These are phyloP conservation scores for Ophiodon elongatus DNA, from an alignment of 2,113 vertebrate species.

Conservation along the genomic window DNA sequence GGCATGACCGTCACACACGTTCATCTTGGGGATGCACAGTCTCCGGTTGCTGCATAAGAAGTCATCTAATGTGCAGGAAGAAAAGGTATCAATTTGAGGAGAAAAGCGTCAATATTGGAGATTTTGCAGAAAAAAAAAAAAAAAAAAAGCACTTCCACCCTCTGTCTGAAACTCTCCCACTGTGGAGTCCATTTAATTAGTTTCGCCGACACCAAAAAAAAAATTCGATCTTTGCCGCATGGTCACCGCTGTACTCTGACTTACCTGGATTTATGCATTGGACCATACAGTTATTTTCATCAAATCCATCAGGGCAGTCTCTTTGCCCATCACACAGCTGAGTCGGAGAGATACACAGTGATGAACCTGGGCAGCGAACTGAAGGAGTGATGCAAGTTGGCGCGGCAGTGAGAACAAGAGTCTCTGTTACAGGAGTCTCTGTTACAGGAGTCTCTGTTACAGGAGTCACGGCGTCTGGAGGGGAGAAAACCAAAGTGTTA, in stretches of 20 bases:
- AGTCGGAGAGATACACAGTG: slow-evolving; percentile 81
- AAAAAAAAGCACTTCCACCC: no score
- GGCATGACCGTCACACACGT: slow-evolving; percentile 85
- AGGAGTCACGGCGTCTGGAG: slow-evolving; percentile 14
- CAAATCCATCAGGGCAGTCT: slow-evolving; percentile 89
- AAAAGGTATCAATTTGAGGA: background rate
- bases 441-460: no score
- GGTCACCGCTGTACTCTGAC: background rate
- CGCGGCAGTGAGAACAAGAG: background rate
- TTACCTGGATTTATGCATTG: slow-evolving; percentile 84
- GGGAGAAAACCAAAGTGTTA: background rate
- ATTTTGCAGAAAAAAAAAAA: background rate
- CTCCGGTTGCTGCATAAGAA: slow-evolving; percentile 85
- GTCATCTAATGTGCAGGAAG: slow-evolving; percentile 61
- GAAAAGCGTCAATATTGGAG: background rate
- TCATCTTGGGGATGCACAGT: slow-evolving; percentile 73
- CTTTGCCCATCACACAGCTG: slow-evolving; percentile 86
- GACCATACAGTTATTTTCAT: slow-evolving; percentile 83
- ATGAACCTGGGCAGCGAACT: slow-evolving; percentile 80
- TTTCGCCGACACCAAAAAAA: background rate
- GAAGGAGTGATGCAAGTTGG: slow-evolving; percentile 79
- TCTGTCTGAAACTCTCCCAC: background rate
- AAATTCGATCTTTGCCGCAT: background rate
- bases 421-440: background rate
- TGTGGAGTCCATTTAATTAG: background rate